phyloP scores from a whole-genome alignment of 1,140 invertebrate species.

The Nymphalis io region DNA sequence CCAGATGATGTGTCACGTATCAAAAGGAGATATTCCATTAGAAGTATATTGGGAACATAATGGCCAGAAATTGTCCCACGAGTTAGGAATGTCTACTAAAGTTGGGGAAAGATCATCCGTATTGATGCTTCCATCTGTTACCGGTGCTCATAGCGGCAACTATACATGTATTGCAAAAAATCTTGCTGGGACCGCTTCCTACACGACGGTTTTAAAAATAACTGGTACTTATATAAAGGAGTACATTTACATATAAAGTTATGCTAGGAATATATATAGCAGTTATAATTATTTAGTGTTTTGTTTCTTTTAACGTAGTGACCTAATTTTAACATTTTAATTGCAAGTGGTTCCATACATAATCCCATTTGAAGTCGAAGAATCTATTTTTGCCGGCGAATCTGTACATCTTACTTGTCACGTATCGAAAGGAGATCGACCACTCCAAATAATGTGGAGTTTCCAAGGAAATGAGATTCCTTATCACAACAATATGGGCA shows the following conservation, averaged over 20 bases:
- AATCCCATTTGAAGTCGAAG: conserved; percentile 85
- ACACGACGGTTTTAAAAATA: conserved; percentile 85
- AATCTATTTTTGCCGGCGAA: conserved; percentile 86
- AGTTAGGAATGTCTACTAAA: conserved; percentile 77
- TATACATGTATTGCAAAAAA: conserved; percentile 86
- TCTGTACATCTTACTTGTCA: conserved; percentile 85
- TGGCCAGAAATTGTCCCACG: conserved; percentile 56
- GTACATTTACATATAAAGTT: conserved; percentile 34
- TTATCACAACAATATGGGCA: conserved; percentile 82
- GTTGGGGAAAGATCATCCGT: conserved; percentile 77
- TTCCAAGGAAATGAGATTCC: conserved; percentile 84
- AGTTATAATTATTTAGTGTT: conserved; percentile 33
- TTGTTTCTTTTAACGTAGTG: conserved; percentile 35
- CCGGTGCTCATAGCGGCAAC: conserved; percentile 83
- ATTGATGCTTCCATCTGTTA: conserved; percentile 80
- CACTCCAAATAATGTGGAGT: conserved; percentile 83
- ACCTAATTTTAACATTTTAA: conserved; percentile 49
- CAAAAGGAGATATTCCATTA: conserved; percentile 85
- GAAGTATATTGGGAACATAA: conserved; percentile 83
- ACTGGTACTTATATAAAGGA: conserved; percentile 82
- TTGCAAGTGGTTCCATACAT: conserved; percentile 83
- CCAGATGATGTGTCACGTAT: conserved; percentile 84
- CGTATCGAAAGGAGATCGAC: conserved; percentile 86
- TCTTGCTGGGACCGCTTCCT: conserved; percentile 83
- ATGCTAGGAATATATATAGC: conserved; percentile 18